Percentiles rank a stretch among this genome's conserved stretches.
phyloP scores from a whole-genome alignment of 1,140 invertebrate genomes.

The Drosophila kohkoa region DNA sequence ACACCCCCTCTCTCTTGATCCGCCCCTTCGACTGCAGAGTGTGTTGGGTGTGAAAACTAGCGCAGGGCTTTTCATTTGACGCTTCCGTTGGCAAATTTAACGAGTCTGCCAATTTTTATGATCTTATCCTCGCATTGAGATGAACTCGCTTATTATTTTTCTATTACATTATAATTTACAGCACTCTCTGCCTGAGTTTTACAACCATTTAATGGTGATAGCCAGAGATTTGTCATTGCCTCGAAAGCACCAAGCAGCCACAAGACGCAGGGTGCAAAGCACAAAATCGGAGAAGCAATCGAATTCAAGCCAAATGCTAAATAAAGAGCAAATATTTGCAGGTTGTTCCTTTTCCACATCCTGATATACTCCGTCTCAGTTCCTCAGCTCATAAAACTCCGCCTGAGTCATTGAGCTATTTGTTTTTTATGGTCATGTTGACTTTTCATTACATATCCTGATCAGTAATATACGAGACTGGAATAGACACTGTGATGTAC shows the following conservation, averaged over 20 bases:
- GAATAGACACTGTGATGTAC: neutral
- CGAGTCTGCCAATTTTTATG: slow-evolving; percentile 72
- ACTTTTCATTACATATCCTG: neutral
- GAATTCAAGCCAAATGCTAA: slow-evolving; percentile 34
- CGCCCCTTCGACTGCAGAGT: neutral
- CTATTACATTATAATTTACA: slow-evolving; percentile 80
- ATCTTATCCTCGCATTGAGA: slow-evolving; percentile 54
- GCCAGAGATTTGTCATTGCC: slow-evolving; percentile 69
- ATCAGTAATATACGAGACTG: neutral
- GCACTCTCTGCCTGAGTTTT: slow-evolving; percentile 64
- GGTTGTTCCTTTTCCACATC: slow-evolving; percentile 43
- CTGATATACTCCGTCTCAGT: slow-evolving; percentile 9
- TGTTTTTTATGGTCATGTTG: slow-evolving; percentile 62
- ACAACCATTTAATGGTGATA: slow-evolving; percentile 63
- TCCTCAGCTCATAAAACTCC: slow-evolving; percentile 56
- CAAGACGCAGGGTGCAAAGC: no score
- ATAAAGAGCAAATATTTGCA: slow-evolving; percentile 72
- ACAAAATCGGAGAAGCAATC: neutral
- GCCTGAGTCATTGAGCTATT: slow-evolving; percentile 66
- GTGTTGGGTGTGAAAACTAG: slow-evolving; percentile 73
- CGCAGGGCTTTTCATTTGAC: slow-evolving; percentile 53
- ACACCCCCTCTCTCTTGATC: slow-evolving; percentile 16
- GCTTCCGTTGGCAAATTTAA: slow-evolving; percentile 51
- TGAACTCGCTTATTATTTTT: slow-evolving; percentile 77
- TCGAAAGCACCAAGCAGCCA: neutral